These are phyloP conservation scores for Apocheima hispidaria DNA, from an alignment of 2,888 invertebrate genomes.

Conservation along the genomic window DNA sequence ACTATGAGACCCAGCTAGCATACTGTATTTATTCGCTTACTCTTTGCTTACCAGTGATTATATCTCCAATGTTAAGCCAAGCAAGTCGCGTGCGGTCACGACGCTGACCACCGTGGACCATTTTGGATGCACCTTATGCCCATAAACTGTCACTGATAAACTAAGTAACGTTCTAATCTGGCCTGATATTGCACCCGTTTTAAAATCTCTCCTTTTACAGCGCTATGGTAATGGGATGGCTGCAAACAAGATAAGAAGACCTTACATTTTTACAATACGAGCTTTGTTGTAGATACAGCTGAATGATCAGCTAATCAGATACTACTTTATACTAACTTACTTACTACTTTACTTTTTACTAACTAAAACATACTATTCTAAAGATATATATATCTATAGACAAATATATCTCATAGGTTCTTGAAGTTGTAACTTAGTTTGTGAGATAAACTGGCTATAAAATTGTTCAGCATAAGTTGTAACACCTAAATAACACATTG, in stretches of 20 bases:
- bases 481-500: too few relatives aligned
- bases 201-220: slow-evolving; percentile 30
- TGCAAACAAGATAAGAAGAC: not conserved
- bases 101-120: slow-evolving; percentile 66
- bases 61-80: slow-evolving; percentile 24
- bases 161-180: slow-evolving; percentile 71
- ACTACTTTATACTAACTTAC: too few relatives aligned
- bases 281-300: not conserved
- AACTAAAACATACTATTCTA: too few relatives aligned
- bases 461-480: too few relatives aligned
- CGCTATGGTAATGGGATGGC: slow-evolving; percentile 34
- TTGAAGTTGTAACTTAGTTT: too few relatives aligned
- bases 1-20: not conserved
- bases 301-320: not conserved
- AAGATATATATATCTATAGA: too few relatives aligned
- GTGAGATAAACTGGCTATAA: too few relatives aligned
- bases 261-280: not conserved
- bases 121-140: slow-evolving; percentile 68
- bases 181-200: slow-evolving; percentile 38
- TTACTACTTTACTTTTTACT: too few relatives aligned
- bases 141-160: slow-evolving; percentile 72
- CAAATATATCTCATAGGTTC: too few relatives aligned
- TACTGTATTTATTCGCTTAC: slow-evolving; percentile 11
- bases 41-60: slow-evolving; percentile 18
- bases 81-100: slow-evolving; percentile 60